Evolutionary conservation across 2,888 invertebrate genomes (phyloP).

Genomic region (Dyspetes luteomarginatus): DNA sequence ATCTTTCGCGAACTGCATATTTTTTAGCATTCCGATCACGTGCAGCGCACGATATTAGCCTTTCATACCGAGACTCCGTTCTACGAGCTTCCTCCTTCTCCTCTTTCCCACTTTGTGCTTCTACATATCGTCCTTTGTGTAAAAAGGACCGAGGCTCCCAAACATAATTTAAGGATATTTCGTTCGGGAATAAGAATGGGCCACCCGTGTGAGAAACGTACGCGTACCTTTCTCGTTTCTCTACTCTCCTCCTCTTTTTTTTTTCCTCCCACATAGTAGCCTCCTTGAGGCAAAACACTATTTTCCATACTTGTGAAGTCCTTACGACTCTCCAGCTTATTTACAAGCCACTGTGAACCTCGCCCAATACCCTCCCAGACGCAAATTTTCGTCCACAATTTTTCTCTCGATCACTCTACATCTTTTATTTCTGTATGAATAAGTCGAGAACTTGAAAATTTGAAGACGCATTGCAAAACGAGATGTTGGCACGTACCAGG

Average conservation of each 20-base stretch:
- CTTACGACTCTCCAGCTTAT: constrained; percentile 46
- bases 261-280: constrained; percentile 22
- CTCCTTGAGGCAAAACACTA: constrained; percentile 25
- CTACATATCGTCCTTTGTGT: constrained; percentile 83
- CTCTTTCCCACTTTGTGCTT: constrained; percentile 71
- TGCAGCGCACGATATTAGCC: constrained; percentile 81
- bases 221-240: constrained; percentile 43
- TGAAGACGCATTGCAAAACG: neutral
- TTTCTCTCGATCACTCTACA: neutral
- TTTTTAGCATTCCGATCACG: constrained; percentile 79
- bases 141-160: constrained; percentile 79
- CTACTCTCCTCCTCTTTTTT: neutral
- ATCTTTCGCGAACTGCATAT: constrained; percentile 42
- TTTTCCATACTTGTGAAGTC: constrained; percentile 49
- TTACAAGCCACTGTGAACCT: constrained; percentile 10
- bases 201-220: constrained; percentile 50
- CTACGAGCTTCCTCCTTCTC: constrained; percentile 1
- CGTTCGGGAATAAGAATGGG: constrained; percentile 81
- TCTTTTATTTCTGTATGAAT: neutral
- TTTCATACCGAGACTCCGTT: constrained; percentile 77
- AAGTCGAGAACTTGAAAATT: constrained; percentile 18
- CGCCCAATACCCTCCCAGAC: neutral
- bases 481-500: neutral
- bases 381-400: constrained; percentile 41
- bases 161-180: constrained; percentile 83